Conservation (phyloP, 2,888 invertebrate genomes). For the Leptinotarsa juncta region DNA sequence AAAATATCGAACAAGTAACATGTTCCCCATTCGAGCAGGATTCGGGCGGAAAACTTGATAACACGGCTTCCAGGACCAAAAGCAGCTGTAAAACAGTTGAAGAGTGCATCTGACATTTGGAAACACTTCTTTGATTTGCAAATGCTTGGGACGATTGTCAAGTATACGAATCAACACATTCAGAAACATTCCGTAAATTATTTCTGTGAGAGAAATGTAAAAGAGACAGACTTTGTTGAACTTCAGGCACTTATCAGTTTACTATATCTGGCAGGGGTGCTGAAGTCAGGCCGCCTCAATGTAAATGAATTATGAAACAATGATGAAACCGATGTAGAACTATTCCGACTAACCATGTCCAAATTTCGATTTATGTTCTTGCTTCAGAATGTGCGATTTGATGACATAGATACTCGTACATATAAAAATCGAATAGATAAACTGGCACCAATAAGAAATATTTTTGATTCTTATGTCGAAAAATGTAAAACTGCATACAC, state of each 20-base stretch:
- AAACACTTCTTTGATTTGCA: slow-evolving; percentile 27
- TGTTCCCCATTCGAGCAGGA: no score
- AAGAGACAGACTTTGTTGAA: slow-evolving; percentile 19
- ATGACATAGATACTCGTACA: slow-evolving; percentile 33
- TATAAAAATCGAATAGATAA: slow-evolving; percentile 39
- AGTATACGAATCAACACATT: slow-evolving; percentile 30
- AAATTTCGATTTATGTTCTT: slow-evolving; percentile 30
- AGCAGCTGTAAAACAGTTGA: slow-evolving; percentile 27
- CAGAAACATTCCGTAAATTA: slow-evolving; percentile 25
- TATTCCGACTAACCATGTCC: slow-evolving; percentile 33
- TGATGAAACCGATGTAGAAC: slow-evolving; percentile 21
- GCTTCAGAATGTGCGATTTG: slow-evolving; percentile 37
- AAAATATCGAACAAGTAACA: no score
- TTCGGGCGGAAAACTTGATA: slow-evolving; percentile 22
- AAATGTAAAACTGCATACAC: slow-evolving; percentile 46
- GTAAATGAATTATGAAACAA: slow-evolving; percentile 24
- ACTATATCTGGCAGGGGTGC: slow-evolving; percentile 26
- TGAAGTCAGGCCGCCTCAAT: slow-evolving; percentile 23
- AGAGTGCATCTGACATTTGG: slow-evolving; percentile 31
- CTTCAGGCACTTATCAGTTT: slow-evolving; percentile 24
- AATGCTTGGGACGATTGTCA: slow-evolving; percentile 28
- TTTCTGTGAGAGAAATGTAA: slow-evolving; percentile 9
- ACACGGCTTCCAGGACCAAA: slow-evolving; percentile 25
- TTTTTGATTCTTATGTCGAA: slow-evolving; percentile 46
- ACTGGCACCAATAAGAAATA: slow-evolving; percentile 41